A percentile compares a stretch with the other conserved stretches of the same genome.
These are phyloP conservation scores for Athene cunicularia DNA, from an alignment of 2,113 vertebrate genomes.

Conservation along the genomic window DNA sequence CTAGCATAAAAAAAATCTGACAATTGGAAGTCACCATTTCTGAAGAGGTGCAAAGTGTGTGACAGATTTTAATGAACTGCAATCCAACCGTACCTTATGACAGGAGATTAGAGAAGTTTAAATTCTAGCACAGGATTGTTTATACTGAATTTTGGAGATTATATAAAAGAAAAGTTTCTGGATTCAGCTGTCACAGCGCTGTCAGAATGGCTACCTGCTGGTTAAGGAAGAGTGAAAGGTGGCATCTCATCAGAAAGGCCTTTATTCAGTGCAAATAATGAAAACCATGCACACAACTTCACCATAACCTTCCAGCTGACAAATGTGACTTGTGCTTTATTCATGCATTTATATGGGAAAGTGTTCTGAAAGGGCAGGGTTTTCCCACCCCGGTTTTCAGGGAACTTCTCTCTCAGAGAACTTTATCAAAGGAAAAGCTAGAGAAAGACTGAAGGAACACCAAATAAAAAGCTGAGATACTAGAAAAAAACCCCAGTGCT, in stretches of 20 bases:
- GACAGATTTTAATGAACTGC: background rate
- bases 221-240: background rate
- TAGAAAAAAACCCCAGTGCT: background rate
- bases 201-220: background rate
- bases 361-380: background rate
- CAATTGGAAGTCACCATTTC: background rate
- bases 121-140: background rate
- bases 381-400: background rate
- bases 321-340: background rate
- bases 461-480: background rate
- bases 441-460: background rate
- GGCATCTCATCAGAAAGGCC: background rate
- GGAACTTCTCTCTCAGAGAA: background rate
- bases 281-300: background rate
- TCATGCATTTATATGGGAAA: background rate
- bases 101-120: background rate
- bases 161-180: background rate
- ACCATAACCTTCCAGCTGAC: background rate
- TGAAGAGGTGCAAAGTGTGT: background rate
- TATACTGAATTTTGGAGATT: background rate
- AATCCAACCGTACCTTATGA: background rate
- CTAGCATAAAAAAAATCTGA: background rate
- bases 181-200: background rate
- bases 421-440: background rate
- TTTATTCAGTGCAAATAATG: constrained; percentile 5